phyloP scores from a whole-genome alignment of 2,113 vertebrate species.

The Nymphicus hollandicus region DNA sequence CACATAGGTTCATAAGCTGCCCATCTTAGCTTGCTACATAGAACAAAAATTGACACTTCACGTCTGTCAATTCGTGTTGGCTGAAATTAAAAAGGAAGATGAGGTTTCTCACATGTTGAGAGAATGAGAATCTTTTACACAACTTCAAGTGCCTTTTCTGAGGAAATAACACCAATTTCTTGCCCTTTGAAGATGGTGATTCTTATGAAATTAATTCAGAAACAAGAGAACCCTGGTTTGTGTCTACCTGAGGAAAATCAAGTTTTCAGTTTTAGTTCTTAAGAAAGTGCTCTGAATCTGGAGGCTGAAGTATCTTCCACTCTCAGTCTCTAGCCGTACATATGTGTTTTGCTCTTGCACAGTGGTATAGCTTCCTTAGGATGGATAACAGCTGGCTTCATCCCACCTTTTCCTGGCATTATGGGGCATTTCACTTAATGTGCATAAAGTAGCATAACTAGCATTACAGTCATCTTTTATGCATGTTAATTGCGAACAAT shows the following conservation, averaged over 20 bases:
- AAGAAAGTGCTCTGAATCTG: not conserved
- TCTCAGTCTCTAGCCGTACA: not conserved
- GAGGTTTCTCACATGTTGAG: not conserved
- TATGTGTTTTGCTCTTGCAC: not conserved
- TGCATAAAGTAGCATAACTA: not conserved
- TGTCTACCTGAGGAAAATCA: not conserved
- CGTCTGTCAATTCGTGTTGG: not conserved
- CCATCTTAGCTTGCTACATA: not conserved
- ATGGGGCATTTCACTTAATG: not conserved
- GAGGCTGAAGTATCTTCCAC: not conserved
- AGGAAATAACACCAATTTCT: not conserved
- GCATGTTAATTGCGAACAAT: not conserved
- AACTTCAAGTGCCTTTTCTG: not conserved
- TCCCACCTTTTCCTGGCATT: not conserved
- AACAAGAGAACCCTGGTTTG: not conserved
- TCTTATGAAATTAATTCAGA: not conserved
- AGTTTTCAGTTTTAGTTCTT: not conserved
- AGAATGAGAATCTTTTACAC: not conserved
- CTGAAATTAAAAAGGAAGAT: not conserved
- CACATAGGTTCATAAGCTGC: not conserved
- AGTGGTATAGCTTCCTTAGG: not conserved
- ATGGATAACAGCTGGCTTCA: not conserved
- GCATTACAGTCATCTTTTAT: not conserved
- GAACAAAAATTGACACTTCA: not conserved
- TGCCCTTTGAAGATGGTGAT: accelerated